A percentile compares a stretch with the other conserved stretches of the same genome.
Evolutionary conservation across 2,888 invertebrate genomes (phyloP).

Genomic region (Iselma pallidipennis): DNA sequence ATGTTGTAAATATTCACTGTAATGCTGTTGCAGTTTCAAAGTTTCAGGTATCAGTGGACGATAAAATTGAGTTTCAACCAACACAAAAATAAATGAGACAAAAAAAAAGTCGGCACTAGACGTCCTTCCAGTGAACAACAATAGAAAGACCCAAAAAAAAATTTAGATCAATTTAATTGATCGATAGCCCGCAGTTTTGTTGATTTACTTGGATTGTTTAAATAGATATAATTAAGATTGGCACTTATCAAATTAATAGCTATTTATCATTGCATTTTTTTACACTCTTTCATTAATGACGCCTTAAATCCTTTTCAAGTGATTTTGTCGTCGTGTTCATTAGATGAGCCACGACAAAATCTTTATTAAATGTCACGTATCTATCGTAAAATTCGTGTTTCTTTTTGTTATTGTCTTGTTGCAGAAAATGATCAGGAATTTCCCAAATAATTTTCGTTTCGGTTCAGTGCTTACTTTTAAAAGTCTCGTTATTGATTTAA

Average conservation of each 20-base stretch:
- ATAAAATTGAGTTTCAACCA: background rate
- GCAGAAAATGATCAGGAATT: background rate
- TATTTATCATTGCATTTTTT: background rate
- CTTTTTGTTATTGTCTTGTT: background rate
- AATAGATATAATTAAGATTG: background rate
- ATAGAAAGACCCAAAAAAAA: background rate
- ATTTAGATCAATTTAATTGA: background rate
- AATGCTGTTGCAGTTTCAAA: too few species aligned
- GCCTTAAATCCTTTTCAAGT: background rate
- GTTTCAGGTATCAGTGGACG: background rate
- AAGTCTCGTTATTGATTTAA: background rate
- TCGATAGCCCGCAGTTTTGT: too few species aligned
- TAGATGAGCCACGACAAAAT: background rate
- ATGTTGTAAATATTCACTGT: background rate
- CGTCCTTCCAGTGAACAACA: background rate
- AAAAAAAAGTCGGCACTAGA: background rate
- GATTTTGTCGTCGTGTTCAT: background rate
- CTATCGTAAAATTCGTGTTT: background rate
- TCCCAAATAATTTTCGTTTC: background rate
- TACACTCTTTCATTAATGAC: background rate
- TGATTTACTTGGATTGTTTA: too few species aligned
- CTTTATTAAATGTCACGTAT: background rate
- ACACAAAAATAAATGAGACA: background rate
- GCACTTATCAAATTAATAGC: background rate
- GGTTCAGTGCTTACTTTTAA: background rate